Base-by-base conservation (phyloP, 1,140 invertebrate species). In the Ips typographus region DNA sequence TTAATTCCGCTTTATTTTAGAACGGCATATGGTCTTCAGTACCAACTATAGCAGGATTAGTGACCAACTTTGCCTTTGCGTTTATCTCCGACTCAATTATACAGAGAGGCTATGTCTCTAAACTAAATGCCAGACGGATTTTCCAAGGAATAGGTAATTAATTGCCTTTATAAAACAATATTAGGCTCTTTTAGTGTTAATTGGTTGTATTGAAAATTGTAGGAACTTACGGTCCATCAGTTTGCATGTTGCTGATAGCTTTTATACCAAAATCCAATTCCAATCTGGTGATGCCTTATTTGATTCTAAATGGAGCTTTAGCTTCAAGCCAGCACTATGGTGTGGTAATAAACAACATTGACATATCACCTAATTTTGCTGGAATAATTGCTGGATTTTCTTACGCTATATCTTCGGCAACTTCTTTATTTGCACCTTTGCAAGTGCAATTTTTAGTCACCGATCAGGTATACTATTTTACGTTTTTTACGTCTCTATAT, bases 1-100 rank as follows among this genome's bases (percentile, higher is more conserved):
- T 22, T 22, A 22, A 22, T 22, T 22, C 22, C 0, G 22, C 22
- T 22, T 22, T 22, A 22, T 22, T 47, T 42, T 80, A 94, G 91
- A 90, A 90, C 77, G 90, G 92, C 3, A 74, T 88, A 5, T 80
- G 88, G 51, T 89, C 92, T 38, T 89, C 94, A 0, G 78, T 95
- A 3, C 94, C 94, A 0, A 96, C 95, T 76, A 73, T 91, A 1
- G 84, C 82, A 0, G 89, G 90, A 82, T 91, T 87, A 84, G 63
- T 91, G 0, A 74, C 90, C 43, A 87, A 87, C 40, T 85, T 92
- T 42, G 82, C 87, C 0, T 82, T 88, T 6, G 86, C 89, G 4
- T 86, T 83, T 72, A 41, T 88, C 0, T 84, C 88, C 0, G 91
- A 92, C 75, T 85, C 81, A 37, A 77, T 89, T 1, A 77, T 88